Conservation (phyloP, 2,113 vertebrate species). For the Cyprichromis sp. region DNA sequence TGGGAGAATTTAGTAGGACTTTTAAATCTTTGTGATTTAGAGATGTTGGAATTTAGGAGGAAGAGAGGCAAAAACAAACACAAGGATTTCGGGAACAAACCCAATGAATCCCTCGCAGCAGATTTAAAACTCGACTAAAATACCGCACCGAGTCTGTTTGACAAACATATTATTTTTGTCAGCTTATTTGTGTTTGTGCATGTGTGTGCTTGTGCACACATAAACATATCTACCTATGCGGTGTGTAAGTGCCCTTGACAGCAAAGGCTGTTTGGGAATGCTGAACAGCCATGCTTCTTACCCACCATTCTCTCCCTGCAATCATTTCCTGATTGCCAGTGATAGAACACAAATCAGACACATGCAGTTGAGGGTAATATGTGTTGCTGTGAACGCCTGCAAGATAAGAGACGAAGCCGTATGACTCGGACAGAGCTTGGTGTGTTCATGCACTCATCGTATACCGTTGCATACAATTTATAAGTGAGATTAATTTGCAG, state of each 20-base stretch:
- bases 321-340: conserved; percentile 53
- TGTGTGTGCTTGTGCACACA: background rate
- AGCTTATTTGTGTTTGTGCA: background rate
- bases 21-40: background rate
- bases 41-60: background rate
- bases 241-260: conserved; percentile 42
- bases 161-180: background rate
- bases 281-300: conserved; percentile 39
- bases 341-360: conserved; percentile 38
- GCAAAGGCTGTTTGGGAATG: conserved; percentile 36
- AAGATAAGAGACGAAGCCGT: background rate
- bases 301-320: conserved; percentile 39
- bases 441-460: background rate
- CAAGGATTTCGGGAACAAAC: background rate
- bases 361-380: background rate
- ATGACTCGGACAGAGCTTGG: background rate
- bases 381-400: background rate
- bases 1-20: background rate
- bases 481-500: background rate
- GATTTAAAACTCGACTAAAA: background rate
- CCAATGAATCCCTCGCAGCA: background rate
- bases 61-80: background rate
- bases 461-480: background rate
- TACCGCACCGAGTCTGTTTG: background rate
- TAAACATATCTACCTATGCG: background rate